Evolutionary conservation across 1,140 invertebrate genomes (phyloP).

Genomic region (Wasmannia auropunctata): DNA sequence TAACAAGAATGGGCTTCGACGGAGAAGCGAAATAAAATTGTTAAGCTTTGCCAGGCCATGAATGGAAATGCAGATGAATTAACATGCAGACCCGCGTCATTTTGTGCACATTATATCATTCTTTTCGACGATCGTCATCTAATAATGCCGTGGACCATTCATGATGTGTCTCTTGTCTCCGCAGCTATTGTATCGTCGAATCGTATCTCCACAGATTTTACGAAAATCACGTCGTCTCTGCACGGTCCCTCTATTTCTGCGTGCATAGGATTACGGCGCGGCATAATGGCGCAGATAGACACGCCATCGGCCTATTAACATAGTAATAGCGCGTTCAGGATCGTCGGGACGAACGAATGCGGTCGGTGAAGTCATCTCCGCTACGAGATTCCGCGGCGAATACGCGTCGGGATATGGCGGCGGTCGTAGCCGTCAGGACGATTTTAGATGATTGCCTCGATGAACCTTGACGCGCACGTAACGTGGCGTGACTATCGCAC

Average conservation of each 20-base stretch:
- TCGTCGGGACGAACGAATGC: constrained; percentile 2
- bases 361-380: constrained; percentile 43
- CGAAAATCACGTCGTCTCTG: constrained; percentile 20
- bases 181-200: constrained; percentile 14
- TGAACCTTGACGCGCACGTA: constrained; percentile 62
- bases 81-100: background rate
- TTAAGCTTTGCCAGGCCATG: background rate
- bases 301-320: constrained; percentile 53
- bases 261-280: constrained; percentile 28
- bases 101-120: constrained; percentile 22
- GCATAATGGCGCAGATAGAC: constrained; percentile 48
- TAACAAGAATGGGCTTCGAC: background rate
- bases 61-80: background rate
- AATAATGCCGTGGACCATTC: background rate
- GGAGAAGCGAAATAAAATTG: constrained; percentile 9
- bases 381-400: constrained; percentile 21
- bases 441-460: constrained; percentile 80
- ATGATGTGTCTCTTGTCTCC: constrained; percentile 1
- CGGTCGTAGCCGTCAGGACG: constrained; percentile 73
- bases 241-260: background rate
- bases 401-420: background rate
- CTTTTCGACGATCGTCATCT: constrained; percentile 11
- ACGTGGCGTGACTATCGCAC: constrained; percentile 80
- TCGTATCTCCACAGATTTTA: constrained; percentile 29
- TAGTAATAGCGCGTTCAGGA: constrained; percentile 55